Percentiles rank a stretch among this genome's conserved stretches.
Conservation (phyloP, 2,797 vertebrate species). For the Microchirus variegatus region DNA sequence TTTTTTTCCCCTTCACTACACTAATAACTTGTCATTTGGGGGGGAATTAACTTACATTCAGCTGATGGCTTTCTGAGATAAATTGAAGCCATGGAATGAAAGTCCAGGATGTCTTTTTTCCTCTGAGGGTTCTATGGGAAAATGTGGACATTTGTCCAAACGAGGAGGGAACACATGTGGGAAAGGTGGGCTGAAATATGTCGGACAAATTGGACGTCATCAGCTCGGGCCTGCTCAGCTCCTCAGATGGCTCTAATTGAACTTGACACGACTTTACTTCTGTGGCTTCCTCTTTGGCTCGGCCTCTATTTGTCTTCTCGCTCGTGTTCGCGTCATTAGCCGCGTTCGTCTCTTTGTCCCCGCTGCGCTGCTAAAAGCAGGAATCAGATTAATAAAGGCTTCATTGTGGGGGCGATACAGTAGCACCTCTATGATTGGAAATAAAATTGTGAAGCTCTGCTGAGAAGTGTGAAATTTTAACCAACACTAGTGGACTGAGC, state of each 20-base stretch:
- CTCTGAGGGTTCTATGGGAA: slow-evolving; percentile 58
- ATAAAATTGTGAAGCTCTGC: slow-evolving; percentile 53
- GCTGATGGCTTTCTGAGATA: slow-evolving; percentile 63
- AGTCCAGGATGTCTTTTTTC: slow-evolving; percentile 56
- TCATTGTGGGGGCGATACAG: slow-evolving; percentile 53
- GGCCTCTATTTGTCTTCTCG: slow-evolving; percentile 66
- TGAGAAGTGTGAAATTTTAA: slow-evolving; percentile 54
- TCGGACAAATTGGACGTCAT: slow-evolving; percentile 75
- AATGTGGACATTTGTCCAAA: slow-evolving; percentile 69
- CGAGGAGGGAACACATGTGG: slow-evolving; percentile 67
- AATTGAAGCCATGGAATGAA: slow-evolving; percentile 56
- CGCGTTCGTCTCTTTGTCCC: slow-evolving; percentile 59
- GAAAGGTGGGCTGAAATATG: slow-evolving; percentile 75
- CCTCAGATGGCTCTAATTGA: slow-evolving; percentile 75
- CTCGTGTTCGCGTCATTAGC: slow-evolving; percentile 71
- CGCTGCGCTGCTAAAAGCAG: slow-evolving; percentile 51
- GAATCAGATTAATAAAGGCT: slow-evolving; percentile 45
- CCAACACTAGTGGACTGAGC: slow-evolving; percentile 38
- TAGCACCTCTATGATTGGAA: slow-evolving; percentile 55
- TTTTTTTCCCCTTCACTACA: slow-evolving; percentile 36
- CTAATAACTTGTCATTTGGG: slow-evolving; percentile 50
- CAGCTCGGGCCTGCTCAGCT: slow-evolving; percentile 59
- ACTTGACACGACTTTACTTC: slow-evolving; percentile 70
- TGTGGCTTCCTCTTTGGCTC: slow-evolving; percentile 71
- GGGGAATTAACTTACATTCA: slow-evolving; percentile 47